Evolutionary conservation across 2,797 vertebrate species (phyloP).

Genomic region (Tapirus indicus): DNA sequence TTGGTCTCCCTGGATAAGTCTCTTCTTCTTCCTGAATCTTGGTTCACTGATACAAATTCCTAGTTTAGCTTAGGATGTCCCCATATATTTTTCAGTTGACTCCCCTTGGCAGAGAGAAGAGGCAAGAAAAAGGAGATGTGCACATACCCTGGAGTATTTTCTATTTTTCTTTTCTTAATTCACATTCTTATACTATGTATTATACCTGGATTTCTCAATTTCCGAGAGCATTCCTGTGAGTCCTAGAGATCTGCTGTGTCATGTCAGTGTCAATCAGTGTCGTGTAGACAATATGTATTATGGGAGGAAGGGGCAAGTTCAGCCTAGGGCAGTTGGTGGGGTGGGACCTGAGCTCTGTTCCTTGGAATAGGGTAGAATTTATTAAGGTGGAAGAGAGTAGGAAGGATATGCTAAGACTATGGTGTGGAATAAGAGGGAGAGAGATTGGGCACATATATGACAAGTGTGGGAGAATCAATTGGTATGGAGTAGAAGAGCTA

Average conservation of each 20-base stretch:
- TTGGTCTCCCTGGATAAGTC: not conserved
- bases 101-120: not conserved
- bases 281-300: not conserved
- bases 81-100: not conserved
- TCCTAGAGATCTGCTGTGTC: not conserved
- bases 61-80: conserved; percentile 1
- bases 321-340: not conserved
- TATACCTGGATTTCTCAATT: not conserved
- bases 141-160: not conserved
- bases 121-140: not conserved
- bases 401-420: not conserved
- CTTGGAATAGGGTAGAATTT: not conserved
- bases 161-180: not conserved
- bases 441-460: not conserved
- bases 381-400: not conserved
- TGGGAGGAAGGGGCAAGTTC: not conserved
- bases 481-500: not conserved
- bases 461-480: not conserved
- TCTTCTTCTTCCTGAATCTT: conserved; percentile 26
- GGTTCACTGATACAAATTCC: not conserved
- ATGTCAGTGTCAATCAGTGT: not conserved
- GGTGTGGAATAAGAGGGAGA: not conserved
- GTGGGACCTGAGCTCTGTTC: not conserved
- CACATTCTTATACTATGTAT: not conserved
- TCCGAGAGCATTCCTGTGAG: not conserved